Conservation (phyloP, 2,113 vertebrate genomes). For the Poeciliopsis retropinna region DNA sequence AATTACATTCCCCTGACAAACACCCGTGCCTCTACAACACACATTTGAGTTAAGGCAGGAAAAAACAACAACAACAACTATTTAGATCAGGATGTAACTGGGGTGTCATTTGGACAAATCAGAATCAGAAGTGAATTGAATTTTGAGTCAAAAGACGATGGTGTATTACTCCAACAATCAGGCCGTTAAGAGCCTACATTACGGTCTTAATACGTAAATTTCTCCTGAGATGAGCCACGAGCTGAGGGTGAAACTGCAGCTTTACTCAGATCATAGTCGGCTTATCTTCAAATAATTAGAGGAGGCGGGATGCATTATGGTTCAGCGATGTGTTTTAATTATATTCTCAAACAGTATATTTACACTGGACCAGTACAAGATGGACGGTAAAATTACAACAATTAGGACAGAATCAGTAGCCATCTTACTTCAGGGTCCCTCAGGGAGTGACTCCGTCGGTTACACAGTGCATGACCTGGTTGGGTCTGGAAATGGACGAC, state of each 20-base stretch:
- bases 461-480: constrained; percentile 42
- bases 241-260: constrained; percentile 9
- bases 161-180: constrained; percentile 39
- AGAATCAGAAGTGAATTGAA: constrained; percentile 10
- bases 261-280: constrained; percentile 43
- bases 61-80: background rate
- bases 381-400: constrained; percentile 45
- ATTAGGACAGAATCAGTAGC: constrained; percentile 31
- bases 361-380: constrained; percentile 40
- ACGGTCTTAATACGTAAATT: constrained; percentile 12
- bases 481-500: constrained; percentile 17
- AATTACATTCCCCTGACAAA: constrained; percentile 40
- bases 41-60: background rate
- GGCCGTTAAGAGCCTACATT: constrained; percentile 31
- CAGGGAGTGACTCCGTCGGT: constrained; percentile 24
- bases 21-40: background rate
- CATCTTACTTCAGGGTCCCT: constrained; percentile 30
- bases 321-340: constrained; percentile 66
- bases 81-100: background rate
- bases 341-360: constrained; percentile 54
- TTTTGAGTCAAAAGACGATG: constrained; percentile 2
- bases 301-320: constrained; percentile 31
- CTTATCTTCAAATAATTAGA: constrained; percentile 53
- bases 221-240: constrained; percentile 27
- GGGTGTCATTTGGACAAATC: background rate